Conservation (phyloP, 2,797 vertebrate genomes). For the Kryptopterus vitreolus region DNA sequence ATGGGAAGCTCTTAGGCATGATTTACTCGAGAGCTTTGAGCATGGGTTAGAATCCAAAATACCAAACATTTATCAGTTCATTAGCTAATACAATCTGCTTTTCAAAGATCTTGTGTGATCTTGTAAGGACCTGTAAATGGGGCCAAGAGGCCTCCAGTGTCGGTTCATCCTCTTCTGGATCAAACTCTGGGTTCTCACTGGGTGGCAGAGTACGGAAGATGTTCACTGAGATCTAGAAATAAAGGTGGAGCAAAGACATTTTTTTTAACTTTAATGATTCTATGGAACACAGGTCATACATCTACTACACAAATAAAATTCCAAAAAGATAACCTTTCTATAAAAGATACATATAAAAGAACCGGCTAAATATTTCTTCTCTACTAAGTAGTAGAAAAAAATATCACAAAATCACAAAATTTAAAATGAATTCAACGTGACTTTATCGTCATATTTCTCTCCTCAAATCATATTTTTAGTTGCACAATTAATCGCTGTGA, state of each 20-base stretch:
- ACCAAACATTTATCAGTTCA: background rate
- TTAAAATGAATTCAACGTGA: background rate
- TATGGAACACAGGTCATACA: background rate
- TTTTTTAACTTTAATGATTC: background rate
- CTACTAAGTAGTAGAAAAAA: background rate
- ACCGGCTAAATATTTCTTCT: background rate
- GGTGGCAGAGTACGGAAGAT: conserved; percentile 92
- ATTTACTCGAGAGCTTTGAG: background rate
- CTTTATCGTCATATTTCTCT: conserved; percentile 11
- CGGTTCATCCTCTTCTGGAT: conserved; percentile 91
- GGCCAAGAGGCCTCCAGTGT: conserved; percentile 92
- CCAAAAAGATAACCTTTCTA: background rate
- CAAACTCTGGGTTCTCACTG: conserved; percentile 91
- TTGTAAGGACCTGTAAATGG: conserved; percentile 81
- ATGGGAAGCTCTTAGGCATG: background rate
- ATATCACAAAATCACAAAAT: conserved; percentile 4
- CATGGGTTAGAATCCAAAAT: conserved; percentile 17
- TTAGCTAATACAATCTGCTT: background rate
- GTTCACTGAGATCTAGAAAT: conserved; percentile 87
- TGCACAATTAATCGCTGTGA: background rate
- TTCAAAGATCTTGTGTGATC: conserved; percentile 20
- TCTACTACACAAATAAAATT: background rate
- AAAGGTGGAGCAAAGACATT: background rate
- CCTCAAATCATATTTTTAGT: conserved; percentile 8
- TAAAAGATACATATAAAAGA: conserved; percentile 10